Base-by-base conservation (phyloP, 2,888 invertebrate species). In the Phengaris alcon region DNA sequence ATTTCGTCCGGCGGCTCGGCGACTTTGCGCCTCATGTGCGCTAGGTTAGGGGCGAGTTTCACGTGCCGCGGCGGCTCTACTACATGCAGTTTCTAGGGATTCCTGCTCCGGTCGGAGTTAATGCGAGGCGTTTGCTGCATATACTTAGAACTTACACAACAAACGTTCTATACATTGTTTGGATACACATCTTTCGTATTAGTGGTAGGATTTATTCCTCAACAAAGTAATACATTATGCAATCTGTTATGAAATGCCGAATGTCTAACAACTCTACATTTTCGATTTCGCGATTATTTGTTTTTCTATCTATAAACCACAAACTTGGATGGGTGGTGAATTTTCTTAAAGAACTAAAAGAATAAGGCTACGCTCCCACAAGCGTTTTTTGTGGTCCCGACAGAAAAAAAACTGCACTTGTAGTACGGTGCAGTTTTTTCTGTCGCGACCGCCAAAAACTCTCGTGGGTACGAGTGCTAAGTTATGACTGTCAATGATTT, bases 11-110 rank as follows among this genome's bases (percentile, higher is more conserved):
- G 85, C 85, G 82, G 81, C 77, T 72, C 80, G 79, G 82, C 79
- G 80, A 81, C 54, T 72, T 79, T 80, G 79, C 78, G 80, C 84
- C 86, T 84, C 89, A 87, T 83, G 78, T 57, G 76, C 83, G 70
- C 74, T 5, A 82, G 70, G 59, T 79, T 87, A 90, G 86, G 85
- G 88, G 86, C 86, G 84, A 87, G 82, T 77, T 75, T 79, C 55
- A 46, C 68, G 68, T 59, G 22, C 55, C 68, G 10, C 44, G 54
- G 35, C 51, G 70, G 48, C 72, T 54, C 54, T 72, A 10, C 52
- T 3, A 15, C 15, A 52, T 70, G 70, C 70, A 54, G 72, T 72
- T 54, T 72, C 52, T 54, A 72, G 72, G 72, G 72, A 72, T 52
- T 54, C 22, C 22, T 15, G 51, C 51, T 35, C 10, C 13, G 72